Conservation (phyloP, 2,113 vertebrate genomes). For the Larimichthys polyactis region DNA sequence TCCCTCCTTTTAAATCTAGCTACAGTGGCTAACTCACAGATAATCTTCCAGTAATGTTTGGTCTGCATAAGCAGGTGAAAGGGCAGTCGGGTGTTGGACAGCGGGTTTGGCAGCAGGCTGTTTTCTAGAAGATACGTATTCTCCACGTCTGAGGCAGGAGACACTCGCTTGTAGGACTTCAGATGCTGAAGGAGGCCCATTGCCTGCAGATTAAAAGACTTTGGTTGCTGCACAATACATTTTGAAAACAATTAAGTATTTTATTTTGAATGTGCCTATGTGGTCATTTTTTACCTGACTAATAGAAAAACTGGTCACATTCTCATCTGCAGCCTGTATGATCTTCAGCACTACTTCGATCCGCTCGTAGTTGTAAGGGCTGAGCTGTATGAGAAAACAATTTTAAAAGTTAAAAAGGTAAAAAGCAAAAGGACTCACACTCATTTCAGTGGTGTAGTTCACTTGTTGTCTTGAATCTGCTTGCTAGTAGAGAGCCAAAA, state of each 20-base stretch:
- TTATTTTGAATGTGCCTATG: background rate
- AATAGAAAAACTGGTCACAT: constrained; percentile 85
- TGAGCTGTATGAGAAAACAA: constrained; percentile 84
- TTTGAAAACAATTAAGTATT: background rate
- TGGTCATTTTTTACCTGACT: constrained; percentile 82
- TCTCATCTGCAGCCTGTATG: constrained; percentile 89
- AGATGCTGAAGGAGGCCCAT: constrained; percentile 92
- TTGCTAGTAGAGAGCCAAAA: no score
- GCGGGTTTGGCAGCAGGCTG: constrained; percentile 81
- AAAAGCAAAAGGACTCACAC: no score
- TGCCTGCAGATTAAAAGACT: constrained; percentile 80
- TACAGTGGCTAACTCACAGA: constrained; percentile 84
- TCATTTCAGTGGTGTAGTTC: background rate
- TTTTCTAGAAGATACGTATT: constrained; percentile 89
- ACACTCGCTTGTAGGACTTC: constrained; percentile 90
- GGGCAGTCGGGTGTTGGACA: constrained; percentile 89
- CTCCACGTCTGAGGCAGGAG: constrained; percentile 89
- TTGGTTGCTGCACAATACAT: background rate
- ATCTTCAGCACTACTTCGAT: constrained; percentile 92
- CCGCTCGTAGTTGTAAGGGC: constrained; percentile 96
- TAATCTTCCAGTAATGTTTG: constrained; percentile 91
- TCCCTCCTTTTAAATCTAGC: background rate
- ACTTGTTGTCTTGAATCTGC: background rate
- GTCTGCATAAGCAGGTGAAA: constrained; percentile 94
- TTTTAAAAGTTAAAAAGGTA: background rate